Conservation (phyloP, 2,888 invertebrate genomes). For the Gonocerus acuteangulatus region DNA sequence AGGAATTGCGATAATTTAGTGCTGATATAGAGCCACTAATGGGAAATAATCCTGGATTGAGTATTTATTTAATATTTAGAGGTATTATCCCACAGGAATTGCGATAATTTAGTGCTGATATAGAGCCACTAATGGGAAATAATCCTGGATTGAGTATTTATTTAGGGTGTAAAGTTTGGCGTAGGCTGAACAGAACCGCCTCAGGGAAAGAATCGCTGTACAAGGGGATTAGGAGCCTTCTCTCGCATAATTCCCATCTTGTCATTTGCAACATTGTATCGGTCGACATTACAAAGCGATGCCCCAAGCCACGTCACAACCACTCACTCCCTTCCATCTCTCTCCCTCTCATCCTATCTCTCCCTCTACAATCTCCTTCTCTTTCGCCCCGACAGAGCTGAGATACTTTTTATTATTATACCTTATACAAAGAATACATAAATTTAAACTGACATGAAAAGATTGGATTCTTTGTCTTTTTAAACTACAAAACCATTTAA, state of each 20-base stretch:
- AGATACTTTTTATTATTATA: no score
- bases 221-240: conserved; percentile 1
- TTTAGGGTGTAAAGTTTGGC: no score
- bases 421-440: conserved; percentile 12
- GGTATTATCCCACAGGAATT: no score
- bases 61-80: no score
- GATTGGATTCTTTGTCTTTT: conserved; percentile 22
- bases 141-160: no score
- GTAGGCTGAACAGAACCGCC: not conserved
- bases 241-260: conserved; percentile 1
- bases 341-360: conserved; percentile 30
- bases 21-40: no score
- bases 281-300: conserved; percentile 15
- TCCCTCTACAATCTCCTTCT: conserved; percentile 27
- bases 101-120: no score
- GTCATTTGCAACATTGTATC: conserved; percentile 18
- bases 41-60: no score
- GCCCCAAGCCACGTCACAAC: conserved; percentile 21
- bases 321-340: not conserved
- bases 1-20: no score
- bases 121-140: no score
- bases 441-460: conserved; percentile 7
- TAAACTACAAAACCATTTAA: no score
- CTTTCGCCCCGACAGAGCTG: not conserved
- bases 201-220: not conserved